Percentiles rank a stretch among this genome's conserved stretches.
Evolutionary conservation across 2,113 vertebrate genomes (phyloP).

Genomic region (Eonycteris spelaea): DNA sequence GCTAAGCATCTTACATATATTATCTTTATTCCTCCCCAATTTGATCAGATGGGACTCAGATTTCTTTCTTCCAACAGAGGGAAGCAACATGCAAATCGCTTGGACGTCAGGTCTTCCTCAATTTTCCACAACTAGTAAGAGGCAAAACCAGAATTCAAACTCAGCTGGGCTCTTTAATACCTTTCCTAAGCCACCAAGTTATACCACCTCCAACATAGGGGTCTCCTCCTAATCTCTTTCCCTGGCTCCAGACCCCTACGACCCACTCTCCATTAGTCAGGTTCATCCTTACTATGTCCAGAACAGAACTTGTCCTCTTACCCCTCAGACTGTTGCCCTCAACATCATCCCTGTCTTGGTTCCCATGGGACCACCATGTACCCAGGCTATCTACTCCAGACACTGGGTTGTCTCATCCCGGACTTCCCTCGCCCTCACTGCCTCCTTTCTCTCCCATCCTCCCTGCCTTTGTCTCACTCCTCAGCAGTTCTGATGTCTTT

Average conservation of each 20-base stretch:
- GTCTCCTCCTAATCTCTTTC: background rate
- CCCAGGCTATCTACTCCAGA: background rate
- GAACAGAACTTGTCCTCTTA: background rate
- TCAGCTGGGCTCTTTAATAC: background rate
- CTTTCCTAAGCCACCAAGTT: background rate
- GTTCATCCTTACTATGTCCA: too few relatives aligned
- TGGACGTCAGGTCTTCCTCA: background rate
- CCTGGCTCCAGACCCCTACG: background rate
- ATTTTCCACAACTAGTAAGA: background rate
- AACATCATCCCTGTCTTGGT: background rate
- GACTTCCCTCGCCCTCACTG: accelerated
- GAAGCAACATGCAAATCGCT: background rate
- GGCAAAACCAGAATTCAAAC: background rate
- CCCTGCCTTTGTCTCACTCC: background rate
- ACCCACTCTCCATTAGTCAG: background rate
- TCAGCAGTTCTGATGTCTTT: background rate
- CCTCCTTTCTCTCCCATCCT: background rate
- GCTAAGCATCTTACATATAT: background rate
- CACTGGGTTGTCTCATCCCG: background rate
- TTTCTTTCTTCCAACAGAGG: background rate
- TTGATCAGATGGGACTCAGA: background rate
- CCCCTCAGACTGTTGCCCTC: too few relatives aligned
- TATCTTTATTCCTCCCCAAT: background rate
- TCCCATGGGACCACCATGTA: accelerated
- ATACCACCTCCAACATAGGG: background rate